Percentiles rank a stretch among this genome's conserved stretches.
These are phyloP conservation scores for Platanista minor DNA, from an alignment of 2,113 vertebrate genomes.

Conservation along the genomic window DNA sequence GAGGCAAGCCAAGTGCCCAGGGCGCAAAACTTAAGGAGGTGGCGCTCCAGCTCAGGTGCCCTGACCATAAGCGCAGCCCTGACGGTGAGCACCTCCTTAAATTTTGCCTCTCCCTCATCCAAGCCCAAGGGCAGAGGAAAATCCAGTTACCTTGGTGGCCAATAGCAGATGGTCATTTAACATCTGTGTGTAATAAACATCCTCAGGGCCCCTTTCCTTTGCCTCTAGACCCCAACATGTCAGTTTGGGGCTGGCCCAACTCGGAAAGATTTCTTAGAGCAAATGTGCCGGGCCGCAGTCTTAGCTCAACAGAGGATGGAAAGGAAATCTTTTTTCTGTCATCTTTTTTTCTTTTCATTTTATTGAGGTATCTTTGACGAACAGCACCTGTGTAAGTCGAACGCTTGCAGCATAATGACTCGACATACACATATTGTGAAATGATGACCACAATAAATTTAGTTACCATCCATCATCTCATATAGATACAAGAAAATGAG, in stretches of 20 bases:
- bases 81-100: not conserved
- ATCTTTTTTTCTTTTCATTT: not conserved
- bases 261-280: not conserved
- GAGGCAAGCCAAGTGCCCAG: not conserved
- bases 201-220: not conserved
- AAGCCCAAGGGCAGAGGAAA: not conserved
- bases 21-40: accelerated
- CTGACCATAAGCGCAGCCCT: not conserved
- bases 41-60: not conserved
- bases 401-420: accelerated
- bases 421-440: no score
- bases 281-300: accelerated
- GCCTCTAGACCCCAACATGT: not conserved
- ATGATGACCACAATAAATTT: not conserved
- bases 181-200: not conserved
- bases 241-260: not conserved
- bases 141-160: not conserved
- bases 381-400: not conserved
- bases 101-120: not conserved
- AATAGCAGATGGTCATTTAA: not conserved
- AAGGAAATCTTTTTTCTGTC: not conserved
- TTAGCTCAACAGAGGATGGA: not conserved
- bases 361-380: not conserved
- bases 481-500: not conserved
- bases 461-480: not conserved